Evolutionary conservation across 2,797 vertebrate species (phyloP), one percentile per base, ranked within the genome.

Genomic region (Tangara arthus): DNA sequence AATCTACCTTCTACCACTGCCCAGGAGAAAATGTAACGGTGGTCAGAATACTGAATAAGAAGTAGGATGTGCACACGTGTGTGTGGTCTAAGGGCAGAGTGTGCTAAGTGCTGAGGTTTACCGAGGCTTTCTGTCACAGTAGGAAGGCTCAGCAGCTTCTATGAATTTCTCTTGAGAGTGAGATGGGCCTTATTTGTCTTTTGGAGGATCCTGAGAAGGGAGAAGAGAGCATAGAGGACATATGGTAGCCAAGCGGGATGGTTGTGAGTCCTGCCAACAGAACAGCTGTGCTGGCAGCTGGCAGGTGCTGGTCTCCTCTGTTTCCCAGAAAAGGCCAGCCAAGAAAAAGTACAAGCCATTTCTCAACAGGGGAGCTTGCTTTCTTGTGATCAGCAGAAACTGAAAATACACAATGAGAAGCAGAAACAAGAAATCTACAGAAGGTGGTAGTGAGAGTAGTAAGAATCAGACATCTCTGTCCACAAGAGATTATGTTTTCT

Each of bases 21-120:
- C 24, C 46, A 8, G 24, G 9, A 41, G 17, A 24, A 70, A 52
- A 6, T 0, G 5, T 35, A 37, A 16, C 4, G 76, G 30, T 11
- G 22, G 19, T 63, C 52, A 71, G 55, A 85, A 44, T 27, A 37
- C 2, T 15, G 12, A 23, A 22, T 28, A 21, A 70, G 34, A 28
- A 60, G 49, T 17, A 46, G n/a, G n/a, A 41, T 37, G 64, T 2
- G 7, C 0, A 0, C 10, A 3, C 0, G 1, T 2, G 2, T 4
- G 2, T 17, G 37, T 32, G 53, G 53, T 78, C 30, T 61, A 56
- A 71, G 50, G 57, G 50, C 41, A 71, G 53, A 68, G 16, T 0
- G 6, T 66, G 49, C 8, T 16, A 28, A 15, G 34, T 70, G 37
- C 12, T 20, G 64, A 73, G 66, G 56, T 77, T 92, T 80, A 28